A percentile compares a stretch with the other conserved stretches of the same genome.
Evolutionary conservation across 2,113 vertebrate species (phyloP).

Genomic region (Mesocricetus auratus): DNA sequence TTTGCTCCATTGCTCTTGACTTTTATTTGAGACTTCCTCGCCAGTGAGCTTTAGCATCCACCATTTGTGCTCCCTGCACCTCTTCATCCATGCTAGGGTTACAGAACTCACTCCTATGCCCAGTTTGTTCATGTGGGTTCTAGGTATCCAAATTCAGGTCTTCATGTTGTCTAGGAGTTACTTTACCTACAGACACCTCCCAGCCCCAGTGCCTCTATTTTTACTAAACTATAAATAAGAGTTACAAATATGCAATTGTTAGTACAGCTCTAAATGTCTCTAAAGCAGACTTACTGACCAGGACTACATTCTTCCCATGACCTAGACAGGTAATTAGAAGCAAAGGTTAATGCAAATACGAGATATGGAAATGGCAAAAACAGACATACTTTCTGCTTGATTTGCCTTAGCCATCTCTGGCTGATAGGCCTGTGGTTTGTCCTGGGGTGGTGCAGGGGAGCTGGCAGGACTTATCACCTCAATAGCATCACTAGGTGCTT

Average conservation of each 20-base stretch:
- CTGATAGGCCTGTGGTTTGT: constrained; percentile 90
- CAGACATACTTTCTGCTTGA: constrained; percentile 90
- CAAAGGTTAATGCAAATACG: constrained; percentile 53
- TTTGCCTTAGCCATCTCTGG: constrained; percentile 88
- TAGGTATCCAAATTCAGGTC: not conserved
- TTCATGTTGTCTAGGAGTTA: not conserved
- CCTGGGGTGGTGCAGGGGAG: constrained; percentile 94
- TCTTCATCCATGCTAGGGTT: not conserved
- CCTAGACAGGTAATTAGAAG: constrained; percentile 7
- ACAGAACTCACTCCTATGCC: not conserved
- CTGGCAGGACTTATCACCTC: constrained; percentile 98
- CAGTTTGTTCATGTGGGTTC: not conserved
- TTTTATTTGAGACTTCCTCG: not conserved
- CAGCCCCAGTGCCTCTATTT: not conserved
- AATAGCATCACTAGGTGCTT: constrained; percentile 93
- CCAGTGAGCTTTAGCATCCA: not conserved
- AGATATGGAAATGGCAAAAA: constrained; percentile 15
- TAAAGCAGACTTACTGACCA: not conserved
- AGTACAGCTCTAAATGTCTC: not conserved
- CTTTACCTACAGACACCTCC: not conserved
- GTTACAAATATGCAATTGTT: not conserved
- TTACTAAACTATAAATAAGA: constrained; percentile 9
- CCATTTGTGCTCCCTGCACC: not conserved
- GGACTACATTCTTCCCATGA: not conserved
- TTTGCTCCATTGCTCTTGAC: not conserved